phyloP scores from a whole-genome alignment of 1,140 invertebrate genomes.

The Manduca sexta region DNA sequence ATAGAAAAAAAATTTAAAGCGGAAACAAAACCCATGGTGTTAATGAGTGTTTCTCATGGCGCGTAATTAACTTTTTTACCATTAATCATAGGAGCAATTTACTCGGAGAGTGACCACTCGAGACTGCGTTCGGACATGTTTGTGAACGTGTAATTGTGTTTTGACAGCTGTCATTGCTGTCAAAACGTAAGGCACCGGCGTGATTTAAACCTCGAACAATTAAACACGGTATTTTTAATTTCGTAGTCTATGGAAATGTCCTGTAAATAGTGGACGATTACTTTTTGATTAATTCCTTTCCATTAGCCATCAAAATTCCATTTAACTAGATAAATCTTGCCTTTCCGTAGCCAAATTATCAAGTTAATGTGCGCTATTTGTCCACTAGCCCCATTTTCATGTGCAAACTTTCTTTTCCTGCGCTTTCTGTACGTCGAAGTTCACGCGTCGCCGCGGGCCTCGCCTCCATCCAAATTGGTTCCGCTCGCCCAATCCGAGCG shows the following conservation, averaged over 20 bases:
- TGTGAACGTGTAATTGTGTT: slow-evolving; percentile 19
- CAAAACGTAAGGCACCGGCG: slow-evolving; percentile 5
- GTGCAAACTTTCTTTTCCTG: too few species aligned
- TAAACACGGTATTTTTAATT: neutral
- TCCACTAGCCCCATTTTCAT: neutral
- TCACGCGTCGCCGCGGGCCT: neutral
- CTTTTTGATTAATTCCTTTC: too few species aligned
- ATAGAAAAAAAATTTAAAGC: slow-evolving; percentile 3
- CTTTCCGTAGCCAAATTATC: too few species aligned
- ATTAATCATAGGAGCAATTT: slow-evolving; percentile 15
- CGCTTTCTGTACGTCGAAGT: neutral
- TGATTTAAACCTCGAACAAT: neutral
- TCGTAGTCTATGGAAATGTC: too few species aligned
- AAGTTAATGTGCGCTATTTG: too few species aligned
- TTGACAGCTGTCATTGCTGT: slow-evolving; percentile 19
- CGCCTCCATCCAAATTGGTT: slow-evolving; percentile 14
- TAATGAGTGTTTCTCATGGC: slow-evolving; percentile 1
- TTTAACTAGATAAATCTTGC: too few species aligned
- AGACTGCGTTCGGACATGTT: slow-evolving; percentile 13
- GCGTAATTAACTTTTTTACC: slow-evolving; percentile 17
- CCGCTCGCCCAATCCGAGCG: slow-evolving; percentile 20
- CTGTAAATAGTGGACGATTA: too few species aligned
- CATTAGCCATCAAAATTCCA: too few species aligned
- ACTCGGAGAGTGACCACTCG: slow-evolving; percentile 5
- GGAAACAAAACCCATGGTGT: neutral